Percentiles rank a stretch among this genome's conserved stretches.
Evolutionary conservation across 2,113 vertebrate species (phyloP).

Genomic region (Pteronura brasiliensis): DNA sequence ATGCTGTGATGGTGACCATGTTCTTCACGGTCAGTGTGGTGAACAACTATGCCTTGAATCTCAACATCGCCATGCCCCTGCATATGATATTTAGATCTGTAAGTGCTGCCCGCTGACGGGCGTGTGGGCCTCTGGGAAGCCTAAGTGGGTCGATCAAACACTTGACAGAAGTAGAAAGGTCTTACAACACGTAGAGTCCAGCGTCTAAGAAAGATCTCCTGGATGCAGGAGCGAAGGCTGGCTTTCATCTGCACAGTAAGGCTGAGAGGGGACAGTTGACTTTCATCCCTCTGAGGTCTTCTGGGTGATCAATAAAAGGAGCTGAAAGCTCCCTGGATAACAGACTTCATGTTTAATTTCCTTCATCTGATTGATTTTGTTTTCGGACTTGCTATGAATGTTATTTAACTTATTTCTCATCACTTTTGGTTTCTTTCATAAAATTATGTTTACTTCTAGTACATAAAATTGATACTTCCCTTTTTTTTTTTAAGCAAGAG

Average conservation of each 20-base stretch:
- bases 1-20: constrained; percentile 96
- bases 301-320: background rate
- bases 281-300: background rate
- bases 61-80: constrained; percentile 96
- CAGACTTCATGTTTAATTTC: background rate
- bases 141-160: rapidly evolving
- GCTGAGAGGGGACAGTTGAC: background rate
- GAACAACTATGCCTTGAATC: constrained; percentile 98
- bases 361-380: background rate
- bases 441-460: constrained; percentile 5
- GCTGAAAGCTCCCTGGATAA: background rate
- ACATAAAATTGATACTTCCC: background rate
- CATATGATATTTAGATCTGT: constrained; percentile 99
- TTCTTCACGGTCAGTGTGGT: constrained; percentile 97
- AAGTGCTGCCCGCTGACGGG: constrained; percentile 65
- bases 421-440: background rate
- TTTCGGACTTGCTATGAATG: background rate
- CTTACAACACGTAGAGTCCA: background rate
- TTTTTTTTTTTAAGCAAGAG: background rate
- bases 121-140: background rate
- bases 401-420: background rate
- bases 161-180: too few species aligned
- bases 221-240: background rate
- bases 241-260: background rate
- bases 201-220: background rate